Evolutionary conservation across 2,113 vertebrate species (phyloP), one percentile per base, ranked within the genome.

Genomic region (Syngnathoides biaculeatus): DNA sequence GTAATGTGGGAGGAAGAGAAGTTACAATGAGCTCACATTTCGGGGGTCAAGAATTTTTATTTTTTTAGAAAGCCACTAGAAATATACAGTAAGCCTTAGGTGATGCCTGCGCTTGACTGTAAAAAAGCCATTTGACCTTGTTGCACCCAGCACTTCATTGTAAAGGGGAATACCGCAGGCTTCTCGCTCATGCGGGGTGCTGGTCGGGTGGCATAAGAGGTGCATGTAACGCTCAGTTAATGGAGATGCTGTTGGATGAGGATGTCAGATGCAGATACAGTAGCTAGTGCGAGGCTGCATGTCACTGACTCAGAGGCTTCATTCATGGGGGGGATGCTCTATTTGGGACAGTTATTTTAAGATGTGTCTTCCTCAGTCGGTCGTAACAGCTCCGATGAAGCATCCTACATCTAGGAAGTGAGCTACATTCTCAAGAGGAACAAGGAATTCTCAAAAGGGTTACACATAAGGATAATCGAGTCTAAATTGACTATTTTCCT

Each of bases 331-430:
- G 73, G 71, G 77, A 79, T 66, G 73, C 84, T 74, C 79, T 84
- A 88, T 84, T 78, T 88, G 81, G 86, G 85, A 78, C 88, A 83
- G 84, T 78, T 87, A 87, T 87, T 88, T 88, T 82, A 65, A 64
- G 88, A 65, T 24, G 43, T 26, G 47, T 79, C 53, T 58, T 67
- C 71, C 73, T 83, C 71, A 77, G 79, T 70, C 67, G 82, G 85
- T 83, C 85, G 83, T 71, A 75, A 78, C 77, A 78, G 72, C 77
- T 66, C 66, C 40, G 59, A 5, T 56, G 55, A 17, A 3, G 75
- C 68, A 60, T 12, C 2, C 50, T 14, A 61, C 26, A 69, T 69
- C 59, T 68, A 66, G 60, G 27, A 80, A 68, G 27, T n/a, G 22
- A 67, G 63, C 27, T 3, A 20, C 4, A 11, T 43, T 45, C 45